Evolutionary conservation across 2,888 invertebrate genomes (phyloP), one percentile per base, ranked within the genome.

Genomic region (Scotopteryx bipunctaria): DNA sequence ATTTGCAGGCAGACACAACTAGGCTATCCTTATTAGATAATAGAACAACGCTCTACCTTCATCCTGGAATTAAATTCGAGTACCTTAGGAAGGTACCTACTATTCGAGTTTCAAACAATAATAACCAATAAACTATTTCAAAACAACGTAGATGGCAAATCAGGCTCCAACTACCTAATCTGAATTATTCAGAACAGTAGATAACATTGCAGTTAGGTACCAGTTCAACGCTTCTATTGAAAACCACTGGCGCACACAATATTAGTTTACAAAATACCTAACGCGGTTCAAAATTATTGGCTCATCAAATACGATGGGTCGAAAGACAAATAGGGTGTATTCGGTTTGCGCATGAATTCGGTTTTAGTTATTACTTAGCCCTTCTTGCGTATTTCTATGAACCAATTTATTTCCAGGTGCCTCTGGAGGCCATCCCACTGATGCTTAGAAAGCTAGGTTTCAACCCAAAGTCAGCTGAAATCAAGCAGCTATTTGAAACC

Each of bases 381-480:
- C n/a, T n/a, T n/a, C n/a, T n/a, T n/a, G n/a, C n/a, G n/a, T n/a
- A n/a, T n/a, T n/a, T n/a, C n/a, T n/a, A n/a, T n/a, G n/a, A n/a
- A n/a, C n/a, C n/a, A n/a, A n/a, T n/a, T n/a, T n/a, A 3, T 23
- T 44, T 19, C 6, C 63, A 88, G 89, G 76, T 89, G 0, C 73
- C 78, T 5, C 42, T 86, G 35, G 66, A 62, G 6, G 50, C 55
- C 1, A 83, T 90, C 16, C 80, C 86, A 0, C 36, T 76, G 0
- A 88, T 90, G 88, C 66, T 90, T 13, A 70, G 89, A 52, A 79
- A 81, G 57, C 57, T 88, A 1, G 90, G 90, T 1, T 86, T 89
- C 47, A 90, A 90, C 55, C 90, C 90, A 1, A 89, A 86, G 66
- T 67, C 75, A 0, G 76, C 69, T 0, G 83, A 90, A 70, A 55